Percentiles rank a stretch among this genome's conserved stretches.
Conservation (phyloP, 2,888 invertebrate genomes). For the Amblyteles armatorius region DNA sequence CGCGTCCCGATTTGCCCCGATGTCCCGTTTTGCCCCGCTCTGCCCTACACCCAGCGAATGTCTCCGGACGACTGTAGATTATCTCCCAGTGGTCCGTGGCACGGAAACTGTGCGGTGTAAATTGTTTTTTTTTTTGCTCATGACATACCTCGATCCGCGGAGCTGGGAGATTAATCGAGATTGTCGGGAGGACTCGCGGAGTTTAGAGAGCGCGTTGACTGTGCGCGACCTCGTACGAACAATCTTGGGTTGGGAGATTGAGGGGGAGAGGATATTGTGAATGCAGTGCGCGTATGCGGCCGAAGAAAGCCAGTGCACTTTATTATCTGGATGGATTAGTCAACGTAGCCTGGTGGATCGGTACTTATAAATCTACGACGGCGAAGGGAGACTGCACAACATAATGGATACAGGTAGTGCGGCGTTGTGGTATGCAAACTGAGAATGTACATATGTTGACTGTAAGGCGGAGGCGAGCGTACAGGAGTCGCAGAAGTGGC, state of each 20-base stretch:
- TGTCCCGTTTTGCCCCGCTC: too few species aligned
- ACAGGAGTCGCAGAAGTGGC: conserved; percentile 48
- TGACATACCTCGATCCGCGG: conserved; percentile 37
- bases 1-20: too few species aligned
- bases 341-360: conserved; percentile 58
- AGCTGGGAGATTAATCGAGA: conserved; percentile 50
- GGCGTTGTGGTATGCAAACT: conserved; percentile 16
- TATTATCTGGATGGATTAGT: conserved; percentile 61
- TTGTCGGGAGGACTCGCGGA: conserved; percentile 26
- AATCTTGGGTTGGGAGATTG: background rate
- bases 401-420: conserved; percentile 2
- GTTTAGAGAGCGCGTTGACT: conserved; percentile 34
- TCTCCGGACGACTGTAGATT: conserved; percentile 10
- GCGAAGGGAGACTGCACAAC: conserved; percentile 43
- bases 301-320: conserved; percentile 62
- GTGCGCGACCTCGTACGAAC: background rate
- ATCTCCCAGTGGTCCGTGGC: conserved; percentile 3
- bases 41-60: background rate
- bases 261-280: conserved; percentile 24
- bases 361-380: conserved; percentile 56
- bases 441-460: conserved; percentile 22
- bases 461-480: conserved; percentile 7
- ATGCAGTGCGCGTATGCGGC: conserved; percentile 30
- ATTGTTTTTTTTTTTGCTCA: conserved; percentile 28
- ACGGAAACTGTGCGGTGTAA: conserved; percentile 40